phyloP scores from a whole-genome alignment of 2,888 invertebrate genomes.

The Thereva unica region DNA sequence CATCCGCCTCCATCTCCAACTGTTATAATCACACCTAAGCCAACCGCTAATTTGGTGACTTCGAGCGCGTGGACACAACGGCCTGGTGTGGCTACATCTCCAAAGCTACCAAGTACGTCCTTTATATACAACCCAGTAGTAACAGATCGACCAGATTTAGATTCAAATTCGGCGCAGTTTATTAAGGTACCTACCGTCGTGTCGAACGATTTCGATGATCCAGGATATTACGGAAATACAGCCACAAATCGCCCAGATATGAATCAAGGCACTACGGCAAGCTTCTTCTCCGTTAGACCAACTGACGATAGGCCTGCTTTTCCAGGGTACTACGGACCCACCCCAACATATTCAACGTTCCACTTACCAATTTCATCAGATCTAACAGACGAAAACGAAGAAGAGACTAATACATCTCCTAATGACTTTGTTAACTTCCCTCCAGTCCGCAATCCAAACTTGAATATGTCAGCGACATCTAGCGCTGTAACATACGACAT shows the following conservation, averaged over 20 bases:
- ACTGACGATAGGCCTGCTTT: slow-evolving; percentile 54
- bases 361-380: slow-evolving; percentile 50
- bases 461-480: slow-evolving; percentile 67
- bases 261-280: slow-evolving; percentile 43
- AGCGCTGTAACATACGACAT: slow-evolving; percentile 63
- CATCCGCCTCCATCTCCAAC: slow-evolving; percentile 67
- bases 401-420: slow-evolving; percentile 68
- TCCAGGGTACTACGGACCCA: slow-evolving; percentile 54
- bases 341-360: slow-evolving; percentile 54
- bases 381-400: slow-evolving; percentile 47
- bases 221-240: slow-evolving; percentile 54
- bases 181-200: slow-evolving; percentile 48
- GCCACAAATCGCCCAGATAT: slow-evolving; percentile 41
- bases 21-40: slow-evolving; percentile 71
- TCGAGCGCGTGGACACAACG: slow-evolving; percentile 47
- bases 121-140: slow-evolving; percentile 54
- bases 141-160: slow-evolving; percentile 49
- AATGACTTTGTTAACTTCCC: slow-evolving; percentile 81
- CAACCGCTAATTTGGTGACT: slow-evolving; percentile 56
- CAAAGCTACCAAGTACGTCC: slow-evolving; percentile 57
- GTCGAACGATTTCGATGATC: slow-evolving; percentile 57
- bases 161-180: slow-evolving; percentile 44
- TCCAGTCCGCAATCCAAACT: slow-evolving; percentile 81
- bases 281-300: slow-evolving; percentile 50
- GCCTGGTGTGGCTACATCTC: slow-evolving; percentile 39